Conservation (phyloP, 2,888 invertebrate species). For the Ptychoptera albimana region DNA sequence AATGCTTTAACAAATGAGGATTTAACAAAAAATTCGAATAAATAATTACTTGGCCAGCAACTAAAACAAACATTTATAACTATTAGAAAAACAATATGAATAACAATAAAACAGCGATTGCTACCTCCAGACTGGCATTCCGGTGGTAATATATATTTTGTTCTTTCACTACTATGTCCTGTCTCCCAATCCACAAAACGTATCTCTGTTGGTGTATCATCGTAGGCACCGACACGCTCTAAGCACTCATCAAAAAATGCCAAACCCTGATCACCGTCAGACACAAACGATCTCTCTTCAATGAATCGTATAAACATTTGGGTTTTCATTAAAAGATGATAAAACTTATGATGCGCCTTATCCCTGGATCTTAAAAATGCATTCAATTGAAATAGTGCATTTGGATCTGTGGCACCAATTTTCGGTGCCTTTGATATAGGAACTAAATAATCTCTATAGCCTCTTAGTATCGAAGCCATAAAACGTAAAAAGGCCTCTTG, state of each 20-base stretch:
- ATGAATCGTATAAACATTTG: conserved; percentile 98
- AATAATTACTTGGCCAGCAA: conserved; percentile 26
- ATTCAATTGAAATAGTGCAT: conserved; percentile 85
- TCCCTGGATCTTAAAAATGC: conserved; percentile 80
- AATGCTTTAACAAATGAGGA: conserved; percentile 35
- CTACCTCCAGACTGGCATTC: conserved; percentile 41
- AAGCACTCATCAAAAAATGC: conserved; percentile 97
- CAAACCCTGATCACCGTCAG: conserved; percentile 91
- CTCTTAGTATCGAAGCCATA: conserved; percentile 82
- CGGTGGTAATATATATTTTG: conserved; percentile 89
- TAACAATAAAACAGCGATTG: conserved; percentile 25
- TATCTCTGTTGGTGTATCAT: conserved; percentile 37
- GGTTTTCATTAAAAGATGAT: conserved; percentile 73
- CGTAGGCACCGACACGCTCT: conserved; percentile 48
- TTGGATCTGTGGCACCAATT: conserved; percentile 86
- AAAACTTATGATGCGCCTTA: conserved; percentile 77
- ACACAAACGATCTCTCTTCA: conserved; percentile 95
- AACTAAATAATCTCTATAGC: conserved; percentile 72
- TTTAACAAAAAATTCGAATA: conserved; percentile 49
- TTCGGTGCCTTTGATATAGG: conserved; percentile 91
- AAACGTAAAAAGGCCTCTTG: conserved; percentile 95
- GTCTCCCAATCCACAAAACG: conserved; percentile 69
- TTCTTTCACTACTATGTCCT: conserved; percentile 67
- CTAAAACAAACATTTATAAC: conserved; percentile 35
- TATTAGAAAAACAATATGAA: conserved; percentile 44